Evolutionary conservation across 2,113 vertebrate genomes (phyloP).

Genomic region (Pitta sordida): DNA sequence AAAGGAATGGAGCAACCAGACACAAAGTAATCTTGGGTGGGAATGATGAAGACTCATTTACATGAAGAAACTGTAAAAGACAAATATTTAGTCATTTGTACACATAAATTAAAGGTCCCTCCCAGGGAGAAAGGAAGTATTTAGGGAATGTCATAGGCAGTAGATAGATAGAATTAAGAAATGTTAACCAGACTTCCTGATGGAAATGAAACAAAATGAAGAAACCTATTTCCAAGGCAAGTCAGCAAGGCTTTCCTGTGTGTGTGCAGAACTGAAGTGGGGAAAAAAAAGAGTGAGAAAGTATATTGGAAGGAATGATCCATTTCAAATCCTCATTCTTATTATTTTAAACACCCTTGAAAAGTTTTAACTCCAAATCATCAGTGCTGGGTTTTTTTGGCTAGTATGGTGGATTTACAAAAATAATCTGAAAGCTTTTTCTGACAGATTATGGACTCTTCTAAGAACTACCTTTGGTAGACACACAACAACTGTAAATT

Average conservation of each 20-base stretch:
- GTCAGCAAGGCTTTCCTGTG: not conserved
- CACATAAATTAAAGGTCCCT: not conserved
- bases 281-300: not conserved
- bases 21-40: not conserved
- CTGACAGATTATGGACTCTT: not conserved
- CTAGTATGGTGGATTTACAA: not conserved
- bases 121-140: not conserved
- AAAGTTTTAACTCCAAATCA: not conserved
- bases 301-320: not conserved
- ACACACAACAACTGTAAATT: not conserved
- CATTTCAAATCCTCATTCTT: not conserved
- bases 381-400: not conserved
- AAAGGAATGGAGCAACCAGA: not conserved
- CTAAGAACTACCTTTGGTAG: not conserved
- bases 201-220: not conserved
- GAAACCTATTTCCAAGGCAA: not conserved
- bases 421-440: not conserved
- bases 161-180: not conserved
- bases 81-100: not conserved
- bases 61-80: not conserved
- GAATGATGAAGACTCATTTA: not conserved
- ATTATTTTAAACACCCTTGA: not conserved
- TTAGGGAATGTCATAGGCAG: not conserved
- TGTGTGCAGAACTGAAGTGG: not conserved
- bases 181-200: not conserved